Percentiles rank a stretch among this genome's conserved stretches.
These are phyloP conservation scores for Hemicrepidius hirtus DNA, from an alignment of 2,888 invertebrate genomes.

Conservation along the genomic window DNA sequence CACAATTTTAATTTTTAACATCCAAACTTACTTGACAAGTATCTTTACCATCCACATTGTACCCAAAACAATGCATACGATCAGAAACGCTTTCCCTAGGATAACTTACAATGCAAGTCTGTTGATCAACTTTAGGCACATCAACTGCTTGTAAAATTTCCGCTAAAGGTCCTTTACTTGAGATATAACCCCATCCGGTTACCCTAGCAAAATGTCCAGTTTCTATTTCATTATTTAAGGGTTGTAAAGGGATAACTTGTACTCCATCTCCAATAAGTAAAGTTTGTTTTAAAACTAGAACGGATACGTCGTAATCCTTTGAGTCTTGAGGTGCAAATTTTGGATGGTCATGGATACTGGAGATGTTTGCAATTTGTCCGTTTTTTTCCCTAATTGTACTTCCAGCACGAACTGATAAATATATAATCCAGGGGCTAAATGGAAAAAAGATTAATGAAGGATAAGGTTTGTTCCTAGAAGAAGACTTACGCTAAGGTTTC, in stretches of 20 bases:
- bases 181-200: conserved; percentile 21
- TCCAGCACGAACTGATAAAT: conserved; percentile 24
- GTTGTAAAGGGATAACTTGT: not conserved
- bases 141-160: conserved; percentile 15
- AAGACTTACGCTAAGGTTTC: not conserved
- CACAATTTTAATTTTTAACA: too few relatives aligned
- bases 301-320: conserved; percentile 17
- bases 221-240: not conserved
- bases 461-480: too few relatives aligned
- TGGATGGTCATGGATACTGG: not conserved
- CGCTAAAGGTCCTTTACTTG: not conserved
- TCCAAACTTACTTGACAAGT: conserved; percentile 34
- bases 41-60: conserved; percentile 25
- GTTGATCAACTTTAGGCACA: not conserved
- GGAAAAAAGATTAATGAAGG: too few relatives aligned
- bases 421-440: not conserved
- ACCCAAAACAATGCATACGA: conserved; percentile 31
- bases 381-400: not conserved
- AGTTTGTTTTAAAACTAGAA: not conserved
- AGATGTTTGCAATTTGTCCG: not conserved
- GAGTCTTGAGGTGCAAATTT: not conserved
- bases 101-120: not conserved
- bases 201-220: conserved; percentile 9
- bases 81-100: not conserved
- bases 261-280: not conserved